Evolutionary conservation across 1,140 invertebrate species (phyloP).

Genomic region (Diplogasteroides magnus): DNA sequence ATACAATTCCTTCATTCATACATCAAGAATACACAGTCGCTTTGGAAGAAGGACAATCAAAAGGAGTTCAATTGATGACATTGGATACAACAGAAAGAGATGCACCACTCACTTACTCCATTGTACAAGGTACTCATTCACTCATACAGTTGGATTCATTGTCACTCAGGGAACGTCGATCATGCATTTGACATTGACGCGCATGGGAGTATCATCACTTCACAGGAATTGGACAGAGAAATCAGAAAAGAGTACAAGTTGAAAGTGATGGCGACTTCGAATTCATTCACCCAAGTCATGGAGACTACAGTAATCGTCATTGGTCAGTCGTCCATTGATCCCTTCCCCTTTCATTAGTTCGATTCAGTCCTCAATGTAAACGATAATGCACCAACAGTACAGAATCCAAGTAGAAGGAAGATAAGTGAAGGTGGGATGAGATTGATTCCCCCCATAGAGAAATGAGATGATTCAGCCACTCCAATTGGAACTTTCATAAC

Average conservation of each 20-base stretch:
- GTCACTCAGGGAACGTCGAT: not conserved
- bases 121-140: not conserved
- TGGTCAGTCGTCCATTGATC: not conserved
- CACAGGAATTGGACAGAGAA: not conserved
- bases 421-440: not conserved
- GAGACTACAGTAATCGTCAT: too few relatives aligned
- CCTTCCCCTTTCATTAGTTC: not conserved
- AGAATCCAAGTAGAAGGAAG: not conserved
- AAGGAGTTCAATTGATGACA: not conserved
- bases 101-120: not conserved
- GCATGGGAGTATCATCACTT: not conserved
- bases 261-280: not conserved
- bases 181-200: not conserved
- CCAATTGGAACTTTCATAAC: not conserved
- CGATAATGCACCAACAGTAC: not conserved
- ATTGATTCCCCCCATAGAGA: too few relatives aligned
- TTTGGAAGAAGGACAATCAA: not conserved
- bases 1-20: not conserved
- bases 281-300: not conserved
- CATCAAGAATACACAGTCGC: not conserved
- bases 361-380: not conserved
- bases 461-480: too few relatives aligned
- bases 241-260: not conserved
- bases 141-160: not conserved
- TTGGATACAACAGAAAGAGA: not conserved